Evolutionary conservation across 2,888 invertebrate genomes (phyloP), one percentile per base, ranked within the genome.

Genomic region (Stratiomys singularior): DNA sequence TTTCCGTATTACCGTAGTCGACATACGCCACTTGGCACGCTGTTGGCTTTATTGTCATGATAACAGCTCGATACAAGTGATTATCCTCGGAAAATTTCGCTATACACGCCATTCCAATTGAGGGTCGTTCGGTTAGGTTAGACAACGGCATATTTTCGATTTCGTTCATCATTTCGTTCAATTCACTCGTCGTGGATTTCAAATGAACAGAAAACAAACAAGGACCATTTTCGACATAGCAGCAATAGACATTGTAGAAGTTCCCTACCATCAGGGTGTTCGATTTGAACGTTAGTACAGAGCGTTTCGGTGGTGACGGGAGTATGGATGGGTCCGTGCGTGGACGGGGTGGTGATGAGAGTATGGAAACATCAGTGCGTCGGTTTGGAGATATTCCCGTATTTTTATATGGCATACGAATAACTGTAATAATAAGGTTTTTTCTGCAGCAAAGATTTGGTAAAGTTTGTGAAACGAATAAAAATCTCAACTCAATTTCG

Each of bases 161-260:
- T 56, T 92, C 91, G 76, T 89, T 90, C 92, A 93, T 94, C 87
- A 95, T 89, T n/a, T 89, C 88, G 67, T 90, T 90, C 15, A 95
- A 85, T 80, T 89, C 89, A 15, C 89, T 88, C 80, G 90, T 90
- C 81, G 90, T 90, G 66, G 89, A 88, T 82, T 90, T 89, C 28
- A 94, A 85, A 82, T 95, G 94, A 5, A 94, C 91, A 30, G 93
- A 93, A 87, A 95, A 95, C 77, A 92, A 88, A 80, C 91, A 91
- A 4, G 94, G 94, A 0, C 95, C 95, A 83, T 95, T 94, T 82
- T 94, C 93, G 21, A 94, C 92, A 85, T 90, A 93, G 23, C 94
- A 94, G 1, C 95, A 91, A 83, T 90, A 91, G 0, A 94, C 93
- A 81, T 91, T 89, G 82, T 94, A 92, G 80, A 89, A 89, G 0